Base-by-base conservation (phyloP, 2,888 invertebrate species). In the Rhorus exstirpatorius region DNA sequence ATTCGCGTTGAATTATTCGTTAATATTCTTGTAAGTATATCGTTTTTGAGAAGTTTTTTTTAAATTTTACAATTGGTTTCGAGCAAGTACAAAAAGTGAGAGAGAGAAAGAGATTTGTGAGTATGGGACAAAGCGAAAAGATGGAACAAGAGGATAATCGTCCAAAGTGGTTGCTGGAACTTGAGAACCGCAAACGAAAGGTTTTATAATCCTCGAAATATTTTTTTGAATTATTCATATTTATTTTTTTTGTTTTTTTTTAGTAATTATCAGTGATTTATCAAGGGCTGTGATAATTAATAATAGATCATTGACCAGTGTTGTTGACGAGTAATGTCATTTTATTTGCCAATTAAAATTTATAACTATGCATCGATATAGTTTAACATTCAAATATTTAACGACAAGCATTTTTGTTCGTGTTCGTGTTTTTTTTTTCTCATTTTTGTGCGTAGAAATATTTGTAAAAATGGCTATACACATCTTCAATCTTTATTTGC, bases 181-280 rank as follows among this genome's bases (percentile, higher is more conserved):
- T 93, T 80, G 93, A 93, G 87, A 93, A 91, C 86, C 88, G 92
- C 10, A 93, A 92, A 80, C 87, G 89, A 80, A 93, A 93, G 89
- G 92, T 92, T 71, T 78, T 84, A 84, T 35, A 24, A 49, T 38
- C 35, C 24, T 71, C 14, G 26, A 68, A 61, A 31, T 17, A 31
- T 61, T 79, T 70, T 75, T 35, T 80, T 79, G 12, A 35, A 17
- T n/a, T 8, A 8, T 21, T 51, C 38, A 21, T 19, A n/a, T 17
- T 51, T 3, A 44, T 38, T 46, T 17, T 46, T 21, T 46, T 26
- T 7, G 7, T 24, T 26, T n/a, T 1, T 17, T 14, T n/a, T 46
- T n/a, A 67, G 4, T 51, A 12, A 21, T 67, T 19, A 35, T 19
- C 12, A 7, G 4, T 8, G 17, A 35, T 51, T 1, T 12, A 21